Base-by-base conservation (phyloP, 2,113 vertebrate genomes). In the Sylvilagus bachmani region DNA sequence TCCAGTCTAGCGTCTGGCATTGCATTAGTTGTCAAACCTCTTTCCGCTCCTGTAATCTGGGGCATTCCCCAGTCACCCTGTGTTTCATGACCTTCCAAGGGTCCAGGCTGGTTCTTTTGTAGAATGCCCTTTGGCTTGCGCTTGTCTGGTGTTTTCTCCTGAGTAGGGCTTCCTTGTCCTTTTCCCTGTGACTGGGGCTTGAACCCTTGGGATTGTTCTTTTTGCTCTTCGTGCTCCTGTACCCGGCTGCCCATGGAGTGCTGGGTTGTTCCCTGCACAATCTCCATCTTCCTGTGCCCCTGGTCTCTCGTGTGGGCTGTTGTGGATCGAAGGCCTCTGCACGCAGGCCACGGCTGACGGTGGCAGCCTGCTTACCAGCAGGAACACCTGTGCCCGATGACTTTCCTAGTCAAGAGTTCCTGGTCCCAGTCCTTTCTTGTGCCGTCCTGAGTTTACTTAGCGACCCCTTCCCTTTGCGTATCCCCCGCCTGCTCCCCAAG, bases 301-400 rank as follows among this genome's bases (percentile, higher is more conserved):
- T 8, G 6, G 21, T 29, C 29, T 62, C 38, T 81, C 31, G 38
- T 93, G 29, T 29, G 13, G 14, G 66, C 49, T 33, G 17, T 38
- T 38, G 11, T 36, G 33, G 81, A 61, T 7, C 12, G 10, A 14
- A 13, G 27, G 14, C 6, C 6, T 85, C 27, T 22, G 21, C 22
- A 5, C 1, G 0, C 11, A 3, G 13, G 58, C 51, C 19, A 17
- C 12, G 24, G 24, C 55, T 0, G 6, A 44, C 75, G 2, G 10
- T 84, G 22, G 53, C 9, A 58, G 11, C 29, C 33, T 58, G 6
- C 33, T 62, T 55, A 73, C 62, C 71, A 13, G 2, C 5, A 12
- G 80, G 6, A 69, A 29, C 24, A 29, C 0, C 3, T 9, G n/a
- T 19, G 13, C 16, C 11, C 0, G 4, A 33, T 49, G 0, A 61